Percentiles rank a stretch among this genome's conserved stretches.
phyloP scores from a whole-genome alignment of 2,113 vertebrate genomes.

The Ursus arctos region DNA sequence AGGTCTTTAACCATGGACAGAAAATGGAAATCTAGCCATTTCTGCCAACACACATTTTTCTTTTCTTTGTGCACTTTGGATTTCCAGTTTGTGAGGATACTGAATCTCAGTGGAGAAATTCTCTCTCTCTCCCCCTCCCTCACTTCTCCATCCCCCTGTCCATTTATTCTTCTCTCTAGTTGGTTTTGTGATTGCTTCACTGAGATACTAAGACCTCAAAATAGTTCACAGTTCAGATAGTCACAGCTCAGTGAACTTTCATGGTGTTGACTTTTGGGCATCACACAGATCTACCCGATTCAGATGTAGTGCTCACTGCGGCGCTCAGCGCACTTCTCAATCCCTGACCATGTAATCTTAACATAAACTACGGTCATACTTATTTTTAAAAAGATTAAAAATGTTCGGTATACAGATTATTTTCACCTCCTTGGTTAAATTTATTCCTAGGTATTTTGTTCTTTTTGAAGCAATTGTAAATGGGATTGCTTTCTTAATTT shows the following conservation, averaged over 20 bases:
- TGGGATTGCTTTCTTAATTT: not conserved
- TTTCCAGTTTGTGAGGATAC: not conserved
- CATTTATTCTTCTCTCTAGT: not conserved
- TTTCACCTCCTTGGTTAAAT: not conserved
- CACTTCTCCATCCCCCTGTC: rapidly evolving
- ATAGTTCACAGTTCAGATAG: not conserved
- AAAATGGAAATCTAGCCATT: not conserved
- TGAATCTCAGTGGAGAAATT: not conserved
- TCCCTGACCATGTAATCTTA: not conserved
- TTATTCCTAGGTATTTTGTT: not conserved
- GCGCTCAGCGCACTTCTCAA: not conserved
- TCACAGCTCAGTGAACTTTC: not conserved
- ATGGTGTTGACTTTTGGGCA: not conserved
- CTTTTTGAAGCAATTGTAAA: not conserved
- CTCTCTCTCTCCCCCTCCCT: not conserved
- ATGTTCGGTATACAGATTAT: not conserved
- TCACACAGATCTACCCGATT: not conserved
- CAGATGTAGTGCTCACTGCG: not conserved
- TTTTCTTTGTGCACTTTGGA: not conserved
- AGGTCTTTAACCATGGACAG: rapidly evolving
- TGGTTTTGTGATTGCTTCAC: not conserved
- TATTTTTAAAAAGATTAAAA: not conserved
- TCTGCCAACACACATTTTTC: not conserved
- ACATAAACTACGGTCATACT: not conserved
- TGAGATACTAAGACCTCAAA: not conserved